Percentiles rank a stretch among this genome's conserved stretches.
phyloP scores from a whole-genome alignment of 53 echinoderm and acorn worm species.

The Paelopatides confundens region DNA sequence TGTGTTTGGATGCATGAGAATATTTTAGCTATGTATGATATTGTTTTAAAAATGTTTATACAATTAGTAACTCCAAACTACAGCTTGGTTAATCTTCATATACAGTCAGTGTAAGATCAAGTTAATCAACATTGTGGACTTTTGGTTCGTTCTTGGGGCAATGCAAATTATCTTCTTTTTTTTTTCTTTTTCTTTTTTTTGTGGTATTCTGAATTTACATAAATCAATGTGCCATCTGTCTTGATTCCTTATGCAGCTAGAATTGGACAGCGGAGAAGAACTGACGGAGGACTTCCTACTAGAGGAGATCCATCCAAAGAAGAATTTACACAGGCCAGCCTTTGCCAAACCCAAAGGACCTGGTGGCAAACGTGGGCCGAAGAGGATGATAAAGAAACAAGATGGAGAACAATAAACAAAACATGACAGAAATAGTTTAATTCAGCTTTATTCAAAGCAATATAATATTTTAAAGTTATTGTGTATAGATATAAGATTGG shows the following conservation, averaged over 20 bases:
- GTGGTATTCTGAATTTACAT: no score
- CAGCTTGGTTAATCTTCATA: no score
- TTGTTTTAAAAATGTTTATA: no score
- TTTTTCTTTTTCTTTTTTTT: background rate
- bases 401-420: conserved; percentile 39
- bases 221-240: background rate
- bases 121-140: no score
- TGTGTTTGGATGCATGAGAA: no score
- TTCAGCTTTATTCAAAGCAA: background rate
- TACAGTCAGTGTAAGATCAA: no score
- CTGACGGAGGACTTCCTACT: conserved; percentile 83
- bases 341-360: conserved; percentile 97
- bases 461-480: background rate
- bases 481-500: background rate
- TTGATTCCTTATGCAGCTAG: conserved; percentile 66
- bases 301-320: conserved; percentile 87
- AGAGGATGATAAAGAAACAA: conserved; percentile 69
- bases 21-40: no score
- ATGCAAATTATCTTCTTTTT: background rate
- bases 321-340: conserved; percentile 80
- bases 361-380: conserved; percentile 75
- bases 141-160: no score
- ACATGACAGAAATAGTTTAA: background rate
- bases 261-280: conserved; percentile 76
- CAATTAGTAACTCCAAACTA: no score